phyloP scores from a whole-genome alignment of 1,140 invertebrate species.

The Drosophila chauvacae region DNA sequence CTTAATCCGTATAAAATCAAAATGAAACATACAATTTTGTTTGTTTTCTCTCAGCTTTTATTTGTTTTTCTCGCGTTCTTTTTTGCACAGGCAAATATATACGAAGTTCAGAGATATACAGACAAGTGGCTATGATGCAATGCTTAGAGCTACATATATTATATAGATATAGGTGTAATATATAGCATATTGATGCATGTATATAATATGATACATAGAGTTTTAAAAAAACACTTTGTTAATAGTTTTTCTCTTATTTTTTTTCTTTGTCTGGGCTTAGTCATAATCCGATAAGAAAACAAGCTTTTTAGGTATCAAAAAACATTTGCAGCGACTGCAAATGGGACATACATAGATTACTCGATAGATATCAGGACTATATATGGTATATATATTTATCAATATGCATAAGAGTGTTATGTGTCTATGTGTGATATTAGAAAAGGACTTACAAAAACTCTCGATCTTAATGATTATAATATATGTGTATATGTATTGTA shows the following conservation, averaged over 20 bases:
- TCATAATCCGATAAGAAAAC: constrained; percentile 42
- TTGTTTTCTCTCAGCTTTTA: constrained; percentile 68
- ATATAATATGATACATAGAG: constrained; percentile 57
- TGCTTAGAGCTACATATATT: constrained; percentile 67
- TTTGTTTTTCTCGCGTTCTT: constrained; percentile 57
- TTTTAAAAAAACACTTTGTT: constrained; percentile 39
- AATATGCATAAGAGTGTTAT: constrained; percentile 33
- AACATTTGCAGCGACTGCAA: constrained; percentile 39
- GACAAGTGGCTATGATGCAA: constrained; percentile 57
- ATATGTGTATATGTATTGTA: constrained; percentile 26
- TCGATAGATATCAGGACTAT: constrained; percentile 42
- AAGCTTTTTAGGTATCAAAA: constrained; percentile 58
- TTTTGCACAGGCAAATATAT: constrained; percentile 51
- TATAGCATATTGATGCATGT: constrained; percentile 46
- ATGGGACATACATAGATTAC: constrained; percentile 30
- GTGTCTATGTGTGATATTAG: constrained; percentile 59
- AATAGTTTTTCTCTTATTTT: not conserved
- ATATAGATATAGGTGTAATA: constrained; percentile 48
- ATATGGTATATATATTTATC: constrained; percentile 28
- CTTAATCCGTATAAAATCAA: not conserved
- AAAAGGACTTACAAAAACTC: constrained; percentile 72
- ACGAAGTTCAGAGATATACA: constrained; percentile 68
- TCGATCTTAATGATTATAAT: constrained; percentile 42
- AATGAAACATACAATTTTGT: not conserved
- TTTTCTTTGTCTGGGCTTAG: constrained; percentile 5